These are phyloP conservation scores for Lamellibrachia satsuma DNA, from an alignment of 2,888 invertebrate species.

Conservation along the genomic window DNA sequence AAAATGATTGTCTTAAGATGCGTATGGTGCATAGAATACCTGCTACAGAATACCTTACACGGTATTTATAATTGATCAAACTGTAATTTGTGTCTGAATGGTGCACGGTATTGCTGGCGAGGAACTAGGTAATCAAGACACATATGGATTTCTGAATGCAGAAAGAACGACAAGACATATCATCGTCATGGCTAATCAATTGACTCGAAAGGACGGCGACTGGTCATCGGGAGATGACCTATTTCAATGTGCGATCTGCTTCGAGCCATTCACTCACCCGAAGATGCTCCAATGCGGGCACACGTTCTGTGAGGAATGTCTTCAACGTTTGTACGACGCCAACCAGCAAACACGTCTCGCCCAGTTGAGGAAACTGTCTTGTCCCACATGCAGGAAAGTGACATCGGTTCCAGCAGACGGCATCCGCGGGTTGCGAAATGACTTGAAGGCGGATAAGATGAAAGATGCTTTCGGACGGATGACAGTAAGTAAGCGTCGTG, in stretches of 20 bases:
- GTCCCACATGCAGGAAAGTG: constrained; percentile 45
- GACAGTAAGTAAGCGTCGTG: background rate
- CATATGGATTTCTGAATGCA: background rate
- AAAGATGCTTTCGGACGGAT: background rate
- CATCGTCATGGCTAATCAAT: background rate
- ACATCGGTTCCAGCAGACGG: constrained; percentile 42
- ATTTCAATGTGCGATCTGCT: constrained; percentile 47
- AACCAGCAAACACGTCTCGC: constrained; percentile 41
- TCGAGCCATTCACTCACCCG: constrained; percentile 41
- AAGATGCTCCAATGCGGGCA: constrained; percentile 47
- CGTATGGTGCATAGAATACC: too few relatives aligned
- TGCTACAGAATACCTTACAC: too few relatives aligned
- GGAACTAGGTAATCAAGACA: background rate
- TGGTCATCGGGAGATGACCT: constrained; percentile 36
- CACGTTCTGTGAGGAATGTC: constrained; percentile 44
- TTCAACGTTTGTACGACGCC: constrained; percentile 39
- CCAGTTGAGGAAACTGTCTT: constrained; percentile 40
- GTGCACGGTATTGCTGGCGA: too few relatives aligned
- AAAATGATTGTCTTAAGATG: too few relatives aligned
- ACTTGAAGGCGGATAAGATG: constrained; percentile 40
- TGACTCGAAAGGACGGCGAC: background rate
- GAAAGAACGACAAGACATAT: background rate
- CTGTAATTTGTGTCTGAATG: too few relatives aligned
- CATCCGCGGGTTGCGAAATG: constrained; percentile 40
- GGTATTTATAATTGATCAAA: too few relatives aligned